phyloP scores from a whole-genome alignment of 2,797 vertebrate species.

The Aselliscus stoliczkanus region DNA sequence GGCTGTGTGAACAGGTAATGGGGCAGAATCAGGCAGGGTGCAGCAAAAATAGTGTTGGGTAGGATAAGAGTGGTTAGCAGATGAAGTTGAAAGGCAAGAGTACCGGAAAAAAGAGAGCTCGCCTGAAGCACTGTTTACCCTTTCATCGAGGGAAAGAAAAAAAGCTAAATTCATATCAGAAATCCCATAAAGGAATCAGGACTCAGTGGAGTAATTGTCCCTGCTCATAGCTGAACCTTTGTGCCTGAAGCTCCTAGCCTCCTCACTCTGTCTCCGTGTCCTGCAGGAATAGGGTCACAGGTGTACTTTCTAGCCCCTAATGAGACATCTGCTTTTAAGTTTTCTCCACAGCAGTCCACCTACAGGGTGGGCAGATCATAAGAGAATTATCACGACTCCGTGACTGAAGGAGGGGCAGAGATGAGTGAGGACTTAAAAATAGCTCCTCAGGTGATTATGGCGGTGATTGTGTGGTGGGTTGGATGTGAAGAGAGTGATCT shows the following conservation, averaged over 20 bases:
- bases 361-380: neutral
- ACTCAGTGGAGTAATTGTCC: neutral
- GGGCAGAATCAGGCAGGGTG: neutral
- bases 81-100: constrained; percentile 4
- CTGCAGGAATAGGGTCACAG: neutral
- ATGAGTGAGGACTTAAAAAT: constrained; percentile 10
- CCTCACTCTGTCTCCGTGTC: neutral
- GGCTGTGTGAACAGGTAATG: neutral
- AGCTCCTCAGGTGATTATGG: neutral
- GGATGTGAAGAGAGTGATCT: neutral
- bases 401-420: neutral
- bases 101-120: neutral
- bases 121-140: neutral
- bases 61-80: neutral
- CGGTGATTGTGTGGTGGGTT: neutral
- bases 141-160: constrained; percentile 45
- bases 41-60: neutral
- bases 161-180: neutral
- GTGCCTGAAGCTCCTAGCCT: neutral
- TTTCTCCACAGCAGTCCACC: neutral
- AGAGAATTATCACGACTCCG: neutral
- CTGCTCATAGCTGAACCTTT: neutral
- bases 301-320: neutral
- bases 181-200: neutral
- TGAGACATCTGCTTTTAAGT: neutral